Conservation (phyloP, 2,113 vertebrate genomes). For the Dinomys branickii region DNA sequence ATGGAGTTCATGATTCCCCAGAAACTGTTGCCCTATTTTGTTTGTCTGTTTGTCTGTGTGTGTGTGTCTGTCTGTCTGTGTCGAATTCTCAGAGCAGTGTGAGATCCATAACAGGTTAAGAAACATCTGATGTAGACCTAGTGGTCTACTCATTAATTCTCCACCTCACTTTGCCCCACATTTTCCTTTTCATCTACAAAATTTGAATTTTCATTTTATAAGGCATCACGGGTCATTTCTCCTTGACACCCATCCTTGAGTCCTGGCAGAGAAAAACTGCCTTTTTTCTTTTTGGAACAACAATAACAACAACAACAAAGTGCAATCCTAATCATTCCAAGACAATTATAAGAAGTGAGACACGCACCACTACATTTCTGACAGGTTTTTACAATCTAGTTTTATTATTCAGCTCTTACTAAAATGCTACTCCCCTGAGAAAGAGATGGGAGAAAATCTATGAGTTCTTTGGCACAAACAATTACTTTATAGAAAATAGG, state of each 20-base stretch:
- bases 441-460: neutral
- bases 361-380: neutral
- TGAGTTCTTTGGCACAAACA: constrained; percentile 51
- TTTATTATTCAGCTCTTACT: constrained; percentile 50
- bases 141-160: neutral
- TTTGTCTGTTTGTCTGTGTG: neutral
- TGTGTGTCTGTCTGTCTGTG: neutral
- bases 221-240: constrained; percentile 16
- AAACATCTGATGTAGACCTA: rapidly evolving
- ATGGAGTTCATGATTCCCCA: neutral
- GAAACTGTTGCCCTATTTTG: neutral
- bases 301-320: neutral
- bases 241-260: neutral
- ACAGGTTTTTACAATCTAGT: constrained; percentile 52
- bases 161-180: neutral
- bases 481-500: constrained; percentile 50
- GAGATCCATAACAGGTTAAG: neutral
- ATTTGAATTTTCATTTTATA: neutral
- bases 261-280: constrained; percentile 10
- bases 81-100: neutral
- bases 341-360: constrained; percentile 60
- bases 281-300: neutral
- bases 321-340: constrained; percentile 18
- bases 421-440: constrained; percentile 64
- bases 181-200: neutral